Evolutionary conservation across 2,888 invertebrate genomes (phyloP), one percentile per base, ranked within the genome.

Genomic region (Eupithecia inturbata): DNA sequence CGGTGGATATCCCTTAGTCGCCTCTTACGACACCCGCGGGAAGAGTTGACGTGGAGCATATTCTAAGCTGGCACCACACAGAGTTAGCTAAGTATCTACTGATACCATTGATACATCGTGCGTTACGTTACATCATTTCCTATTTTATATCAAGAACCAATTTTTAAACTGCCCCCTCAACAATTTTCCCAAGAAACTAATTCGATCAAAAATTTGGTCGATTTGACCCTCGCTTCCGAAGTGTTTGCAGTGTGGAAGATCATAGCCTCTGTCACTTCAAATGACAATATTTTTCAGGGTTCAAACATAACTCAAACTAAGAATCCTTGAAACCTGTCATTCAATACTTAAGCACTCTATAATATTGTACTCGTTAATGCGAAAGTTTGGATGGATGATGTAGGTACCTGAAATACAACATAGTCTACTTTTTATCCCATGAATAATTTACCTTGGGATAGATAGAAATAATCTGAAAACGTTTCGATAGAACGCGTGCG

Each of bases 181-280:
- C 67, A 53, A 53, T 36, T 53, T 66, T 73, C 66, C 60, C 68
- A 64, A 64, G 68, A 60, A 70, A 73, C 69, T 73, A 74, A 74
- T 74, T 71, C 57, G 68, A 74, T 74, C 74, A 70, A 73, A 73
- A 73, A 73, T 67, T 73, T 73, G 68, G 68, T 68, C 72, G 67
- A 33, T 67, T 69, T 45, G 57, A 45, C 63, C 64, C 63, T 64
- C 28, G 53, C 67, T 57, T 67, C 60, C 62, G 33, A 67, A 60
- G 60, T 60, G 41, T 67, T 31, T 67, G 39, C 67, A 16, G 67
- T 62, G 19, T 31, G 28, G 62, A 31, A 31, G 28, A 62, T 62
- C 62, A 28, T 31, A 31, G 63, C 70, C 33, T 33, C 16, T 49
- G 64, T 64, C 64, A 64, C 70, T 70, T 36, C 19, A 31, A 19